Conservation (phyloP, 2,113 vertebrate genomes). For the Gobius niger region DNA sequence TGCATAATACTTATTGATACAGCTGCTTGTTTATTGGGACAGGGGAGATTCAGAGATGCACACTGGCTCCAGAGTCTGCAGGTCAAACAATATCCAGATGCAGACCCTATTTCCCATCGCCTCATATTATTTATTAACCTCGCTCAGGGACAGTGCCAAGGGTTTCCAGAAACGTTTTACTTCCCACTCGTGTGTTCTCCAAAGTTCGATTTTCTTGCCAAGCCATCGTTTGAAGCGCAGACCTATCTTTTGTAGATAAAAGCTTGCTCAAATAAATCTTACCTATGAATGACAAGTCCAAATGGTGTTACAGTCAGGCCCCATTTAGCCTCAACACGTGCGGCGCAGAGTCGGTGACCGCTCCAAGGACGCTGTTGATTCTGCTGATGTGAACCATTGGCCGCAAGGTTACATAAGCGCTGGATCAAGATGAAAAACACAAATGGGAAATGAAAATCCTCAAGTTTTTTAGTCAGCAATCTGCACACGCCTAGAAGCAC, state of each 20-base stretch:
- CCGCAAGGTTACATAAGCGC: constrained; percentile 63
- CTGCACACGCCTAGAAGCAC: constrained; percentile 39
- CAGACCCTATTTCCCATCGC: constrained; percentile 29
- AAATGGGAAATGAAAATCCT: constrained; percentile 49
- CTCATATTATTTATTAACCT: constrained; percentile 52
- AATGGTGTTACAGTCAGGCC: constrained; percentile 30
- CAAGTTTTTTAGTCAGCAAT: constrained; percentile 46
- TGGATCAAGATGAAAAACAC: constrained; percentile 60
- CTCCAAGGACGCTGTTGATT: constrained; percentile 49
- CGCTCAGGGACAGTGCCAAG: constrained; percentile 28
- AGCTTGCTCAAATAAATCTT: constrained; percentile 36
- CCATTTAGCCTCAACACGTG: constrained; percentile 45
- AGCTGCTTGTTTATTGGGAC: constrained; percentile 58
- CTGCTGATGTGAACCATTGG: constrained; percentile 57
- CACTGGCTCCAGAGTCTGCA: constrained; percentile 21
- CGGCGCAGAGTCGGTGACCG: constrained; percentile 38
- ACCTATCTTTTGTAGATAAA: constrained; percentile 21
- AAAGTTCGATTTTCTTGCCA: constrained; percentile 22
- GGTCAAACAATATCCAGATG: constrained; percentile 62
- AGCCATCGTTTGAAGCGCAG: constrained; percentile 22
- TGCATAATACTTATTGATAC: constrained; percentile 47
- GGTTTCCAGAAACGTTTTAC: constrained; percentile 37
- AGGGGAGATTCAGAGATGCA: constrained; percentile 21
- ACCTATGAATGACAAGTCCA: constrained; percentile 10
- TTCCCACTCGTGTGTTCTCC: constrained; percentile 29